A percentile compares a stretch with the other conserved stretches of the same genome.
Conservation (phyloP, 2,888 invertebrate species). For the Drosophila atripex region DNA sequence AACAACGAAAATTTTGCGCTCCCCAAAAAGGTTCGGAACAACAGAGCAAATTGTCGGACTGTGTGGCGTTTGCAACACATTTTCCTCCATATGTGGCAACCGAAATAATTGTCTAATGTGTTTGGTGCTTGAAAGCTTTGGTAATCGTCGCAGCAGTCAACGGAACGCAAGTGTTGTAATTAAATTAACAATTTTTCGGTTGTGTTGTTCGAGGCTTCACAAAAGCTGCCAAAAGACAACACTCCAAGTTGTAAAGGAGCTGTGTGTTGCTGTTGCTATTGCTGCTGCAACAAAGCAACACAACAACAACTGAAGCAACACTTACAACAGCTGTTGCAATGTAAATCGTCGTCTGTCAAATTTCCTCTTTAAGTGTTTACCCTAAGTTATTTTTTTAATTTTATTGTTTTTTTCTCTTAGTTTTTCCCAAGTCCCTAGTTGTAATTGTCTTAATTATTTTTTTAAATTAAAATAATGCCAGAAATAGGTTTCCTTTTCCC, state of each 20-base stretch:
- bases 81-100: conserved; percentile 65
- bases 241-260: conserved; percentile 44
- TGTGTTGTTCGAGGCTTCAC: conserved; percentile 52
- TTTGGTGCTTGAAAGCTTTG: conserved; percentile 56
- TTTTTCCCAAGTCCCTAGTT: conserved; percentile 23
- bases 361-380: conserved; percentile 50
- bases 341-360: conserved; percentile 68
- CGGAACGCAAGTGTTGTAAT: conserved; percentile 73
- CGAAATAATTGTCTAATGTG: conserved; percentile 67
- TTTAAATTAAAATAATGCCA: neutral
- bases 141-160: conserved; percentile 75
- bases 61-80: conserved; percentile 59
- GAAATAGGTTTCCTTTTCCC: too few species aligned
- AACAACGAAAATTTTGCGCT: conserved; percentile 25
- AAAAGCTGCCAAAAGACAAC: conserved; percentile 57
- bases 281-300: conserved; percentile 19
- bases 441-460: conserved; percentile 53
- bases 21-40: conserved; percentile 27
- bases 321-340: conserved; percentile 58
- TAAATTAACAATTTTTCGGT: conserved; percentile 73
- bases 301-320: conserved; percentile 10
- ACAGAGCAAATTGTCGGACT: conserved; percentile 24
- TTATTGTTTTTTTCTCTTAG: neutral
- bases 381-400: conserved; percentile 8
- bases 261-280: conserved; percentile 44